Evolutionary conservation across 2,888 invertebrate genomes (phyloP).

Genomic region (Pyrrhia umbra): DNA sequence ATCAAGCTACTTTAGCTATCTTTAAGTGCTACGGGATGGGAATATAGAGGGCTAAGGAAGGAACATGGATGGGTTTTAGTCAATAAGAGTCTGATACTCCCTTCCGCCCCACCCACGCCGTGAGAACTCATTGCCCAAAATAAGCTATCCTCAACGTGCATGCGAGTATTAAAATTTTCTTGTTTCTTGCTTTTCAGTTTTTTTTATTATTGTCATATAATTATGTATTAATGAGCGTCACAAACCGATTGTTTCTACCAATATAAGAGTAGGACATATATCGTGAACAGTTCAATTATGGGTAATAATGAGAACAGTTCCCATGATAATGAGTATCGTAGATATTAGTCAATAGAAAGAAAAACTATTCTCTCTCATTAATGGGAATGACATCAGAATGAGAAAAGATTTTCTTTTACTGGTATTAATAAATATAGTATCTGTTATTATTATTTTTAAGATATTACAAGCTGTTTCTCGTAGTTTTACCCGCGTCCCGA

Average conservation of each 20-base stretch:
- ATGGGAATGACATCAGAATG: not conserved
- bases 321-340: not conserved
- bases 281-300: not conserved
- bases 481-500: too few relatives aligned
- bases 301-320: not conserved
- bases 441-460: too few relatives aligned
- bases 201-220: not conserved
- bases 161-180: too few relatives aligned
- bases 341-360: not conserved
- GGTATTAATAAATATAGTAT: not conserved
- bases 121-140: too few relatives aligned
- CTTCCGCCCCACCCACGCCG: too few relatives aligned
- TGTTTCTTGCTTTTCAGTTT: too few relatives aligned
- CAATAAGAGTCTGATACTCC: too few relatives aligned
- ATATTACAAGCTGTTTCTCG: not conserved
- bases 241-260: not conserved
- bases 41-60: too few relatives aligned
- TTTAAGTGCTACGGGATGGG: too few relatives aligned
- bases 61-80: too few relatives aligned
- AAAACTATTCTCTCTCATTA: not conserved
- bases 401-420: not conserved
- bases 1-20: too few relatives aligned
- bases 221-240: not conserved
- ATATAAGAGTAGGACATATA: not conserved
- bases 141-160: too few relatives aligned